A percentile compares a stretch with the other conserved stretches of the same genome.
Evolutionary conservation across 53 echinoderm and acorn worm genomes (phyloP).

Genomic region (Mesocentrotus franciscanus): DNA sequence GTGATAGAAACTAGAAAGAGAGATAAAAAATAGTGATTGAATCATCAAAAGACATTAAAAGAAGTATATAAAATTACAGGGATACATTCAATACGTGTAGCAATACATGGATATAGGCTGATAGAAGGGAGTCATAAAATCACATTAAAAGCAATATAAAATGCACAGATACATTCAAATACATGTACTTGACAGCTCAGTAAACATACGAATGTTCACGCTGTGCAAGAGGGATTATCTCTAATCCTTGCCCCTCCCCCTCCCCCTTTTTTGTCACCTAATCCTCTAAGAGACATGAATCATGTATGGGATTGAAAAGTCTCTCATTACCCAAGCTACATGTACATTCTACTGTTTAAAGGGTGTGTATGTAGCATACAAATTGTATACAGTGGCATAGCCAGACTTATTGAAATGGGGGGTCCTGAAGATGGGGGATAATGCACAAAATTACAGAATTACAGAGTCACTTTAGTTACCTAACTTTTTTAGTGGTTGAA

Average conservation of each 20-base stretch:
- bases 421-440: too few species aligned
- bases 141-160: not conserved
- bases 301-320: not conserved
- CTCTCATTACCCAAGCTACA: not conserved
- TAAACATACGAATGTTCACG: not conserved
- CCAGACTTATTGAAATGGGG: too few species aligned
- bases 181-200: not conserved
- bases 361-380: not conserved
- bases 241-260: not conserved
- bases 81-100: not conserved
- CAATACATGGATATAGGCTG: too few species aligned
- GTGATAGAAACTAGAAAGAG: not conserved
- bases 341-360: not conserved
- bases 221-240: not conserved
- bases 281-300: not conserved
- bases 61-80: not conserved
- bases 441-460: too few species aligned
- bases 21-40: not conserved
- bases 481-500: too few species aligned
- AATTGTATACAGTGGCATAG: too few species aligned
- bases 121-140: not conserved
- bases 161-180: not conserved
- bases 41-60: not conserved
- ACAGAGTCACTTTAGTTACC: too few species aligned
- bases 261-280: conserved; percentile 15